Base-by-base conservation (phyloP, 2,888 invertebrate species). In the Idaea aversata region DNA sequence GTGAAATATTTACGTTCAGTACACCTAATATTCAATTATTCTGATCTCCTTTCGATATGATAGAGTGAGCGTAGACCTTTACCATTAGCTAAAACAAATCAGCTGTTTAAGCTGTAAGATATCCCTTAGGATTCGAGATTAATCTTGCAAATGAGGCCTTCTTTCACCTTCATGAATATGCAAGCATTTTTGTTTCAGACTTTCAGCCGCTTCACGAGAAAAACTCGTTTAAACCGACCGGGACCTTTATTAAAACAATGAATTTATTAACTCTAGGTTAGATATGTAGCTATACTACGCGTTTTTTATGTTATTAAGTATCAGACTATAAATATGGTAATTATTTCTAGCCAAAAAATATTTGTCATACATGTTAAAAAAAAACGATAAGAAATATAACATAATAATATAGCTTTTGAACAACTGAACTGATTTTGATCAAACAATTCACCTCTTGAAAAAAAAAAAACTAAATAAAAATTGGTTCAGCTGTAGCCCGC, bases 61-160 rank as follows among this genome's bases (percentile, higher is more conserved):
- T 47, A 47, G 3, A 47, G 4, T 47, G 47, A 13, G 47, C 47
- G 47, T 10, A 47, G 10, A 47, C 47, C 47, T 13, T 47, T 47
- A 47, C 7, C 47, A 10, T 47, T 47, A 66, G 67, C 60, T 64
- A 59, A 67, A 71, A 74, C 72, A 74, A 78, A 79, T 78, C 77
- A 77, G 72, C 74, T 78, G 77, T 72, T 74, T 75, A 70, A 73
- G 70, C 72, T 73, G 76, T 74, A 75, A 75, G 72, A 66, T 71
- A 76, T 72, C 67, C 71, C 74, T 76, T 65, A 76, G 77, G 74
- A 73, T 79, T 77, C 65, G 61, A 76, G 76, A 81, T 85, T 81
- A 82, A 83, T 83, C 80, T 83, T 79, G 81, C 81, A 80, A 85
- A 84, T 84, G 79, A 83, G 81, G 65, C 71, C 68, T 72, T 72